Percentiles rank a stretch among this genome's conserved stretches.
Conservation (phyloP, 2,888 invertebrate species). For the Cremastinae sp. region DNA sequence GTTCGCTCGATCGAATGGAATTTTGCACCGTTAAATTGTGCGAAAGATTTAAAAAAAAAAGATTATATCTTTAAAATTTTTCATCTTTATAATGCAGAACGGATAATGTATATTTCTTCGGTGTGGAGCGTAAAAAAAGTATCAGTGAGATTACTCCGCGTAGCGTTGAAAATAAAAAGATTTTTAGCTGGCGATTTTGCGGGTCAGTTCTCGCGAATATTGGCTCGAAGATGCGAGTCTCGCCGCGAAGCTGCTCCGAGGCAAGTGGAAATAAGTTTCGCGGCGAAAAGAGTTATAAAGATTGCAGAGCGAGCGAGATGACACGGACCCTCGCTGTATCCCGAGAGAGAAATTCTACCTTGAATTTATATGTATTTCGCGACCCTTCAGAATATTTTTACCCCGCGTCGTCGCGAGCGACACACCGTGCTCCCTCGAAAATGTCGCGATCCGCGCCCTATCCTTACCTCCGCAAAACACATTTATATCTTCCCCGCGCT, state of each 20-base stretch:
- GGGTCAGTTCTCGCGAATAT: conserved; percentile 1
- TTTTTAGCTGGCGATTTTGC: neutral
- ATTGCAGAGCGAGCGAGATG: neutral
- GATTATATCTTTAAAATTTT: no score
- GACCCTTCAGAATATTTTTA: conserved; percentile 40
- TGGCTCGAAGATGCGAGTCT: neutral
- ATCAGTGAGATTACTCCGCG: neutral
- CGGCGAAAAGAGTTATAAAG: conserved; percentile 40
- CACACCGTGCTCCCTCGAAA: conserved; percentile 20
- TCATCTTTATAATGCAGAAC: no score
- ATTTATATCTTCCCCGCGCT: conserved; percentile 34
- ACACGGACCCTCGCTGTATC: neutral
- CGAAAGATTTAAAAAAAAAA: no score
- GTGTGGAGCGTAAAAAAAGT: neutral
- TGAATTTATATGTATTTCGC: conserved; percentile 51
- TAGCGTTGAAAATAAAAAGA: no score
- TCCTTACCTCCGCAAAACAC: conserved; percentile 7
- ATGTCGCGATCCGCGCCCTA: conserved; percentile 45
- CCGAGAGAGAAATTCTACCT: conserved; percentile 12
- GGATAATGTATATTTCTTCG: no score
- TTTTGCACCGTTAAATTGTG: conserved; percentile 2
- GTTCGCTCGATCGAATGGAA: conserved; percentile 50
- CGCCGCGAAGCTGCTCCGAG: conserved; percentile 10
- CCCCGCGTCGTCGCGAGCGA: conserved; percentile 11
- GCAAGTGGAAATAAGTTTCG: conserved; percentile 35